A percentile compares a stretch with the other conserved stretches of the same genome.
Evolutionary conservation across 2,888 invertebrate genomes (phyloP).

Genomic region (Pristionchus entomophagus): DNA sequence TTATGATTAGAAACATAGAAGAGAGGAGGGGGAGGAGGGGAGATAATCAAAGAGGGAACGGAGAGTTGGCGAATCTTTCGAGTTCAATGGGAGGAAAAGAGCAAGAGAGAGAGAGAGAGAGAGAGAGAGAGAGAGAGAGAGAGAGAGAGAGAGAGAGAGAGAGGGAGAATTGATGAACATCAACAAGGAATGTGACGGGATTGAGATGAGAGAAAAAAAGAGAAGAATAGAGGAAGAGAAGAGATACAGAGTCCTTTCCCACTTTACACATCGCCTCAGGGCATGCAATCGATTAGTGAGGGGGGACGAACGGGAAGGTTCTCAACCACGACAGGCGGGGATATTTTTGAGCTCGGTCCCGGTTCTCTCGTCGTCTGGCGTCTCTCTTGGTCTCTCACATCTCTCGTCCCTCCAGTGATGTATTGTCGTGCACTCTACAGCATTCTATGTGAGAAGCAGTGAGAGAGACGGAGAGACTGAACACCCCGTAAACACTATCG

Average conservation of each 20-base stretch:
- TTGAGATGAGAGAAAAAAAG: neutral
- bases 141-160: slow-evolving; percentile 48
- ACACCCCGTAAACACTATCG: slow-evolving; percentile 21
- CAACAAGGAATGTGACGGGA: slow-evolving; percentile 26
- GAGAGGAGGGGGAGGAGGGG: slow-evolving; percentile 15
- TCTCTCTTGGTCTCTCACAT: neutral
- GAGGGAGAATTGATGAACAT: slow-evolving; percentile 29
- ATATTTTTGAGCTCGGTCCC: slow-evolving; percentile 36
- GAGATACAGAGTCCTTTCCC: slow-evolving; percentile 3
- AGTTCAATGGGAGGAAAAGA: slow-evolving; percentile 41
- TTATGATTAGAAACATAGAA: neutral
- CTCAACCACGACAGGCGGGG: slow-evolving; percentile 11
- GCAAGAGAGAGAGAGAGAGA: slow-evolving; percentile 46
- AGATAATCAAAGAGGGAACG: slow-evolving; percentile 19
- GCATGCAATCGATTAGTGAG: slow-evolving; percentile 3
- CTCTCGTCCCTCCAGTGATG: neutral
- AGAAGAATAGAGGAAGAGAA: neutral
- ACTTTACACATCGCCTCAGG: neutral
- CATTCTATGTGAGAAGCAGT: too few species aligned
- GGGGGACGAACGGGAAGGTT: slow-evolving; percentile 8
- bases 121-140: slow-evolving; percentile 44
- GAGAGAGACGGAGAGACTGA: slow-evolving; percentile 38
- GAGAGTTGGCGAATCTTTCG: neutral
- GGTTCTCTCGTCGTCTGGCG: neutral
- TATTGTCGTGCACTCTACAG: slow-evolving; percentile 18